Base-by-base conservation (phyloP, 2,888 invertebrate genomes). In the Ophraella communa region DNA sequence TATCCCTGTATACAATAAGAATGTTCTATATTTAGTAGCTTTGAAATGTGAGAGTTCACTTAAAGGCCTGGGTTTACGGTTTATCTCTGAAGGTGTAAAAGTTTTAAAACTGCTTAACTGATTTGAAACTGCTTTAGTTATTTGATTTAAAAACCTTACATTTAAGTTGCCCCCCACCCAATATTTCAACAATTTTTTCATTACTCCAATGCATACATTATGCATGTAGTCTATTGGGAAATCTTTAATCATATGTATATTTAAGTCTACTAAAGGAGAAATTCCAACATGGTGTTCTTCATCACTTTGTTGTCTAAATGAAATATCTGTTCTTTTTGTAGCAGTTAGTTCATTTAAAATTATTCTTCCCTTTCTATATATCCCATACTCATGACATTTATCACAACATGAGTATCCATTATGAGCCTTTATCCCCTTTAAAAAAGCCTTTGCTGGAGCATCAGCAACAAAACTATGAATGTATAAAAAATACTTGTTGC, bases 351-450 rank as follows among this genome's bases (percentile, higher is more conserved):
- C 30, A 20, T 39, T 39, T 27, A 57, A 53, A 49, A 61, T 44
- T 4, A 62, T 56, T 44, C 65, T 47, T 1, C 42, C 20, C 20
- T 62, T 52, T 23, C 30, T 35, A 27, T 65, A 65, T 24, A 61
- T 56, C 5, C 65, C 65, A 14, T 35, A 23, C 4, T 10, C 24
- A 27, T 7, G 23, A 55, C 61, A 65, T 57, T 65, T 65, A 18
- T 63, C 61, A 39, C 68, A 68, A 54, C 33, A 52, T 24, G 53
- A 45, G 21, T 64, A 66, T 2, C 68, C 68, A 27, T 20, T 51
- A 47, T 56, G 66, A 8, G 39, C 44, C 45, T 68, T 66, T 1
- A 62, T 53, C 56, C 61, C 63, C 42, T 67, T 67, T 14, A 67
- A 20, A 64, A 60, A 64, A 23, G 64, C 58, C 24, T 35, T 61